Percentiles rank a stretch among this genome's conserved stretches.
Conservation (phyloP, 2,888 invertebrate species). For the Athalia cordata region DNA sequence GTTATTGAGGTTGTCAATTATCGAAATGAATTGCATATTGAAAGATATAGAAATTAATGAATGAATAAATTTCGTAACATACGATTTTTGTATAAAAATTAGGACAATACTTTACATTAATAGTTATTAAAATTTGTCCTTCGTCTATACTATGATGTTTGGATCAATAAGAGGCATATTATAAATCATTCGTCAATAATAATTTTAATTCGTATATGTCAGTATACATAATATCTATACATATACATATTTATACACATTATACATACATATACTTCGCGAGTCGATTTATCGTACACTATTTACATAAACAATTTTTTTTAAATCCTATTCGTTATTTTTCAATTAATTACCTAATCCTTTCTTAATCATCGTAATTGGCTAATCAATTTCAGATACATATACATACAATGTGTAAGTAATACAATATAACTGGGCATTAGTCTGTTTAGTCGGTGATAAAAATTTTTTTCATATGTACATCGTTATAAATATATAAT, state of each 20-base stretch:
- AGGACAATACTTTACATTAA: neutral
- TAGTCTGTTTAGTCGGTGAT: too few relatives aligned
- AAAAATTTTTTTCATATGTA: too few relatives aligned
- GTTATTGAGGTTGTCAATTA: too few relatives aligned
- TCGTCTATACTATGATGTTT: neutral
- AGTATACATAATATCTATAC: neutral
- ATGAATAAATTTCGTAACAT: neutral
- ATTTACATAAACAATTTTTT: constrained; percentile 31
- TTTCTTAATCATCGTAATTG: too few relatives aligned
- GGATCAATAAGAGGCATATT: constrained; percentile 8
- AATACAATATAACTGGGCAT: too few relatives aligned
- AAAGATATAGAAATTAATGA: too few relatives aligned
- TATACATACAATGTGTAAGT: too few relatives aligned
- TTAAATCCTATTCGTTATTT: neutral
- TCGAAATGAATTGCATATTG: too few relatives aligned
- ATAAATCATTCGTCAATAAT: constrained; percentile 17
- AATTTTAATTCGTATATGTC: neutral
- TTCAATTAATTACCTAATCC: constrained; percentile 27
- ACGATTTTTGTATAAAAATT: neutral
- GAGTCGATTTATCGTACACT: constrained; percentile 38
- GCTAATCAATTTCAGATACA: too few relatives aligned
- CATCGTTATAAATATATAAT: too few relatives aligned
- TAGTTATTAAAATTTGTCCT: neutral
- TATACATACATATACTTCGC: constrained; percentile 34
- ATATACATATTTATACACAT: neutral